Conservation (phyloP, 2,797 vertebrate species). For the Ficedula albicollis region DNA sequence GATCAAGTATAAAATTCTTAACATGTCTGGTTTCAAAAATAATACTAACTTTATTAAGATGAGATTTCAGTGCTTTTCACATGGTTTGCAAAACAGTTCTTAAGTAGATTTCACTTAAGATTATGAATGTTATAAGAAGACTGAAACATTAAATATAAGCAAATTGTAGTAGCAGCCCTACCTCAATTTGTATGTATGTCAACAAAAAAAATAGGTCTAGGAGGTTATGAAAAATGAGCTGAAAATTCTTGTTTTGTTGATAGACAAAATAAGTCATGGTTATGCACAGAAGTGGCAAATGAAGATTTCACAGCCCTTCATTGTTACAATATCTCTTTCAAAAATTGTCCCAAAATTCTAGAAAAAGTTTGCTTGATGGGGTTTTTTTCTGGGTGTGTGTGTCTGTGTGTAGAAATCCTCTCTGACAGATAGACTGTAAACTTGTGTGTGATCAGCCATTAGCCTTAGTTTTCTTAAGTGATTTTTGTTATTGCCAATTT, state of each 20-base stretch:
- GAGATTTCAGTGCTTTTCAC: not conserved
- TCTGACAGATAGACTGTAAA: not conserved
- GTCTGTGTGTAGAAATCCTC: not conserved
- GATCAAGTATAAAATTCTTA: not conserved
- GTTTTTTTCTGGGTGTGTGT: rapidly evolving
- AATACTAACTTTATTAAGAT: not conserved
- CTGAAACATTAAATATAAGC: not conserved
- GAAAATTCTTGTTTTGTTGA: not conserved
- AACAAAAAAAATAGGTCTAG: not conserved
- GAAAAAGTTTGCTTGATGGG: not conserved
- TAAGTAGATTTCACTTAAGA: not conserved
- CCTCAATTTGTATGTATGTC: not conserved
- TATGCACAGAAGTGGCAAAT: not conserved
- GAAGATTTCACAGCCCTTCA: not conserved
- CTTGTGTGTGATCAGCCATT: not conserved
- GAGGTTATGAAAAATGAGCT: not conserved
- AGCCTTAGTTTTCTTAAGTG: not conserved
- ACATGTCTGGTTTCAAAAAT: not conserved
- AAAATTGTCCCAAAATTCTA: not conserved
- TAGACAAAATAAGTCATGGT: rapidly evolving
- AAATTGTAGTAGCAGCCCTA: not conserved
- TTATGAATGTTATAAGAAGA: not conserved
- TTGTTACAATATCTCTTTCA: not conserved
- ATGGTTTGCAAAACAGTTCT: not conserved
- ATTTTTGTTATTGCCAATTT: not conserved